Base-by-base conservation (phyloP, 2,888 invertebrate genomes). In the Fissipunctia ypsillon region DNA sequence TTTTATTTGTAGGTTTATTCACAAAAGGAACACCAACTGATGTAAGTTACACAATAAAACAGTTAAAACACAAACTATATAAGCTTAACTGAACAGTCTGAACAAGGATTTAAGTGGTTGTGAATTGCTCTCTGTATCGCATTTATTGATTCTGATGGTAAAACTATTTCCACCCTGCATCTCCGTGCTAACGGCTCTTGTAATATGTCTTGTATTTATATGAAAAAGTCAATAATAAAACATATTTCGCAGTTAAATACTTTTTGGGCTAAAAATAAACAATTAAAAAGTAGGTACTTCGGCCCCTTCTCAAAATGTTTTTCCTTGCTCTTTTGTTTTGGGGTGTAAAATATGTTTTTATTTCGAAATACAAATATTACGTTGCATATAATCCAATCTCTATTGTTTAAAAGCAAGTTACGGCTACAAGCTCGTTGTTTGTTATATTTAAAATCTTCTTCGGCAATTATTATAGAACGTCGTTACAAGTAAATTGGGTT, bases 391-490 rank as follows among this genome's bases (percentile, higher is more conserved):
- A 67, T 79, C 63, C 66, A 45, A 69, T 83, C 63, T 67, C 54
- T 48, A 38, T 35, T 61, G 45, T 59, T 43, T 43, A 63, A 71
- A 60, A 82, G 41, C 66, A 69, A 52, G 64, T 65, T 73, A 70
- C 56, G 59, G 64, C 68, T 70, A 73, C 70, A 73, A 83, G 69
- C 78, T 82, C 78, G 45, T 78, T 67, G 56, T 69, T 66, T 63
- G 57, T 57, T 60, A 52, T 60, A 65, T 82, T 50, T 60, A 68
- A 70, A 70, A 59, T 56, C 0, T 67, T 54, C 50, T 59, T 48
- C 28, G 41, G 73, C 35, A 50, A 56, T 45, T 28, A 31, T 50
- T 61, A 65, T 52, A 41, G 50, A 78, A 52, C 41, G n/a, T 52
- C 28, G 38, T 64, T 12, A 57, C 38, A 66, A 66, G 66, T 35